Evolutionary conservation across 2,888 invertebrate genomes (phyloP), one percentile per base, ranked within the genome.

Genomic region (Metacarcinus magister): DNA sequence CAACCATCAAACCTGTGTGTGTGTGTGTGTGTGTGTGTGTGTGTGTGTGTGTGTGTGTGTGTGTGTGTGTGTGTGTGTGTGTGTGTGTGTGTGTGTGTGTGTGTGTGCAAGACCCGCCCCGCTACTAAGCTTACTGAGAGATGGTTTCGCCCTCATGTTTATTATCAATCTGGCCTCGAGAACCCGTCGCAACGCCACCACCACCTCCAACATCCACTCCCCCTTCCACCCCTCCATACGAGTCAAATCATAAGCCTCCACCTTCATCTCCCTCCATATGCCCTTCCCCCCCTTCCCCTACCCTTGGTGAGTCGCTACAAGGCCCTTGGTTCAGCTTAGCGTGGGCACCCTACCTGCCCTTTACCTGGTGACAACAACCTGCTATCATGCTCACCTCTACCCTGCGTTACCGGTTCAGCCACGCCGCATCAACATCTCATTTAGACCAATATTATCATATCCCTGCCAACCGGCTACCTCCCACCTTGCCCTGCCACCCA

Each of bases 31-130:
- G 67, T 67, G 10, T 67, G 67, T 67, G 10, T 67, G 67, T 23
- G 10, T 67, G 67, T 23, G 67, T 67, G 67, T 23, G 67, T 67
- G 67, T 67, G 67, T 67, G 75, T 75, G 75, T 75, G 82, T 82
- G 82, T 82, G 82, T 82, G 82, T 82, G 82, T 82, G 82, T 82
- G 82, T 82, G 82, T 82, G 82, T 82, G 82, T 82, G 82, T 82
- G 82, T 82, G 82, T 82, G 82, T 82, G 82, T 82, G 82, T 82
- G 82, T 82, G 82, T 82, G 82, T 82, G 82, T 82, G 82, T 82
- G 82, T 32, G 82, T 82, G 23, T 23, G 19, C 67, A 67, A 16
- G 67, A 67, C 67, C 19, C 67, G 67, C 67, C 67, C 67, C n/a
- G 2, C 32, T 82, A 82, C 32, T 82, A 82, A 82, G 82, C 28